These are phyloP conservation scores for Rotaria magnacalcarata DNA, from an alignment of 2,888 invertebrate genomes.

Conservation along the genomic window DNA sequence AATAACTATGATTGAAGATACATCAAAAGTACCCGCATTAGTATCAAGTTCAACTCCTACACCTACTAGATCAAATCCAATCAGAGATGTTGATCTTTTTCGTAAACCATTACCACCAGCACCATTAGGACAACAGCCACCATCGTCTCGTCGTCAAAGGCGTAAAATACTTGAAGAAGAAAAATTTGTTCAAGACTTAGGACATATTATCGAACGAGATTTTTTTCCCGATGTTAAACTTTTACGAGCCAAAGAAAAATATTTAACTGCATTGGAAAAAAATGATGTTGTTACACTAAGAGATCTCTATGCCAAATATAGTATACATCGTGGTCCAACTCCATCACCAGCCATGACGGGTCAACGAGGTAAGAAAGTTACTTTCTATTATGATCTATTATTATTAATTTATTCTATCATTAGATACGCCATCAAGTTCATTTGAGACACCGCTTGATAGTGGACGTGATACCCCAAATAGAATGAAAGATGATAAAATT, in stretches of 20 bases:
- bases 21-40: neutral
- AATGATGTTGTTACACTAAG: constrained; percentile 81
- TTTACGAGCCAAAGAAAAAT: constrained; percentile 83
- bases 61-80: neutral
- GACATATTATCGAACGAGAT: constrained; percentile 90
- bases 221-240: constrained; percentile 93
- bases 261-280: constrained; percentile 79
- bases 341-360: constrained; percentile 49
- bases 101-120: constrained; percentile 32
- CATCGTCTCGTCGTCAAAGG: neutral
- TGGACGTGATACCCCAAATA: constrained; percentile 11
- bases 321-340: constrained; percentile 49
- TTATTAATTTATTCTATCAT: neutral
- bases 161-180: constrained; percentile 37
- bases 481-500: neutral
- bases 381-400: too few relatives aligned
- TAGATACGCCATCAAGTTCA: constrained; percentile 3
- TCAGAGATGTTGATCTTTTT: neutral
- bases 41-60: neutral
- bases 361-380: neutral
- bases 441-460: constrained; percentile 17
- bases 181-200: constrained; percentile 68
- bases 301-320: constrained; percentile 78
- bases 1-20: neutral
- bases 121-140: neutral